Percentiles rank a stretch among this genome's conserved stretches.
Evolutionary conservation across 2,797 vertebrate species (phyloP).

Genomic region (Hoplostethus mediterraneus): DNA sequence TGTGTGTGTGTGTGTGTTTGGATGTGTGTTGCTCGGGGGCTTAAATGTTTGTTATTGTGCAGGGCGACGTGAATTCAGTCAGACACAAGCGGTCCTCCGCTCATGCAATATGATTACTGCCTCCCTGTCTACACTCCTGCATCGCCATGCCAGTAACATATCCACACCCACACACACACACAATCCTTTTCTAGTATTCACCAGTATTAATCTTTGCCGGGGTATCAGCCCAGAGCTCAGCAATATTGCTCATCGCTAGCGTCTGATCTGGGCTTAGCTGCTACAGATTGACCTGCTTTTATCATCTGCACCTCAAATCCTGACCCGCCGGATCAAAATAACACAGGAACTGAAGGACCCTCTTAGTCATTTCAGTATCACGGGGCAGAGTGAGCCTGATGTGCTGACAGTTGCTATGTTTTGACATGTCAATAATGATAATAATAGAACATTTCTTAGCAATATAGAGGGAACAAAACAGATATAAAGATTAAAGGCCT

Average conservation of each 20-base stretch:
- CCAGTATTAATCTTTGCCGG: slow-evolving; percentile 33
- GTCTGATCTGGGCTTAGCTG: slow-evolving; percentile 51
- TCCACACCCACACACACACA: no score
- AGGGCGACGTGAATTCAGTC: background rate
- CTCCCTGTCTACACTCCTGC: background rate
- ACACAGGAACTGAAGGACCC: no score
- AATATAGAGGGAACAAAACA: no score
- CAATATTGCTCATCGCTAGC: background rate
- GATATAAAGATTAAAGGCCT: no score
- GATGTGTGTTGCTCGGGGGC: background rate
- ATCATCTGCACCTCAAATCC: background rate
- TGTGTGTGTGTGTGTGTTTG: background rate
- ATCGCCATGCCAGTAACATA: no score
- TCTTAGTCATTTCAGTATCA: no score
- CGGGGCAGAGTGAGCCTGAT: no score
- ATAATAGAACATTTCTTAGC: no score
- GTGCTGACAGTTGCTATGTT: no score
- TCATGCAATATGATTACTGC: background rate
- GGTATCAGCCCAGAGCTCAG: slow-evolving; percentile 13
- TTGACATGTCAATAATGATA: no score
- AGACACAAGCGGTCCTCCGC: background rate
- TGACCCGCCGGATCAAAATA: background rate
- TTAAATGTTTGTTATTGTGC: background rate
- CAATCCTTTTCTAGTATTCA: background rate
- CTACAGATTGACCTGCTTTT: slow-evolving; percentile 33